Base-by-base conservation (phyloP, 2,797 vertebrate species). In the Melanotaenia boesemani region DNA sequence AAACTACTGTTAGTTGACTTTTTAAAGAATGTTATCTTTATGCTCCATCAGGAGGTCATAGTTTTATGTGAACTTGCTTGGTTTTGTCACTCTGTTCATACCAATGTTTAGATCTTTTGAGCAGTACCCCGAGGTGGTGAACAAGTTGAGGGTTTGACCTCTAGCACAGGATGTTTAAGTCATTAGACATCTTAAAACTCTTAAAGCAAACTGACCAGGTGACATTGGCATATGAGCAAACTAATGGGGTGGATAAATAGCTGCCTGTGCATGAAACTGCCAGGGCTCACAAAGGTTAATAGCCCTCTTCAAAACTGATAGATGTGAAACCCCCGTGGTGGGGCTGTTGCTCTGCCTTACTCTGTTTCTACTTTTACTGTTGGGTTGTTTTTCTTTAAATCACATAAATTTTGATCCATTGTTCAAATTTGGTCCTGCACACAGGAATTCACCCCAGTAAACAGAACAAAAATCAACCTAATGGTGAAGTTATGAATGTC, bases 211-310 rank as follows among this genome's bases (percentile, higher is more conserved):
- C 5, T 1, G 18, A 66, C 15, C 0, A 30, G 0, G 16, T 61
- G 57, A 48, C 30, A 16, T 18, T 34, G 11, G 46, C 50, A 26
- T 2, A 22, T 10, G 59, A 50, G 28, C n/a, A 57, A 34, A 56
- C 16, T 5, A 1, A 10, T 32, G 13, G 10, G 22, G 32, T 65
- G 62, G 55, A 67, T 44, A 60, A 70, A 2, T 70, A 65, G 63
- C 36, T 66, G 52, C 13, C 24, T 48, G 30, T 6, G 24, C 16
- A 30, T 46, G 18, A 30, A 28, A 24, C 28, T 67, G 34, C 32
- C 32, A 60, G 36, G 46, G 22, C 8, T 80, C 37, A 55, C 63
- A 66, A 72, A 61, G 26, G 24, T 56, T 63, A 72, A 67, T 24
- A 20, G 44, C 11, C 10, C 9, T 67, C 34, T 68, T 6, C 18